Percentiles rank a stretch among this genome's conserved stretches.
Conservation (phyloP, 2,888 invertebrate species). For the Antitype chi region DNA sequence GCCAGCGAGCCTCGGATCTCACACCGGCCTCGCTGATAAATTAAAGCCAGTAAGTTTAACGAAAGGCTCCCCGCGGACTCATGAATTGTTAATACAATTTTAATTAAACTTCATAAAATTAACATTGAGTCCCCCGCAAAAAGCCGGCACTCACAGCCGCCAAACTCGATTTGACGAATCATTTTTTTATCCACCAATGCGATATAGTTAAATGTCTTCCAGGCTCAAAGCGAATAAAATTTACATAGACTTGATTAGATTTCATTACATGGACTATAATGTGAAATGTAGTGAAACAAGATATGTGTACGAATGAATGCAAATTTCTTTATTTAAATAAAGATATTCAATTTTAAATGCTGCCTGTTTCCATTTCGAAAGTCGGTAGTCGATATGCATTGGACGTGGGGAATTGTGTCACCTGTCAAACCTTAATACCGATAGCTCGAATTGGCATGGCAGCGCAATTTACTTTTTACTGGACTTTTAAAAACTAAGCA, state of each 20-base stretch:
- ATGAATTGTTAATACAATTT: constrained; percentile 82
- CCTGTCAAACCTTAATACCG: constrained; percentile 52
- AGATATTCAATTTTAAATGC: constrained; percentile 42
- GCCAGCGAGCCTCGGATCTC: constrained; percentile 44
- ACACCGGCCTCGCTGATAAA: constrained; percentile 60
- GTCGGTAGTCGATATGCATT: constrained; percentile 34
- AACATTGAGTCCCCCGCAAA: constrained; percentile 67
- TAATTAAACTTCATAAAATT: constrained; percentile 80
- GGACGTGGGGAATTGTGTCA: constrained; percentile 39
- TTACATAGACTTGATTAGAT: constrained; percentile 60
- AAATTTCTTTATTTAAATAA: constrained; percentile 50
- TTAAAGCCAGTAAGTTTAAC: constrained; percentile 66
- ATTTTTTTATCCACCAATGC: constrained; percentile 59
- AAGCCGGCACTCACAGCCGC: constrained; percentile 59
- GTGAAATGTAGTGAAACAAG: constrained; percentile 21
- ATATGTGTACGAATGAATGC: constrained; percentile 23
- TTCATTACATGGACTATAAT: constrained; percentile 33
- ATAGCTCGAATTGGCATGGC: constrained; percentile 45
- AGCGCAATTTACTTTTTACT: constrained; percentile 38
- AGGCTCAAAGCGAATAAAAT: constrained; percentile 40
- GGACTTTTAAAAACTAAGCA: constrained; percentile 45
- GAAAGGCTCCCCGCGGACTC: constrained; percentile 75
- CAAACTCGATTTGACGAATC: constrained; percentile 65
- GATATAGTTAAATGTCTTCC: constrained; percentile 62
- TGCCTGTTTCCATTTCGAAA: constrained; percentile 42